These are phyloP conservation scores for Trachythela sp. DNA, from an alignment of 64 coral and sea anemone species.

Conservation along the genomic window DNA sequence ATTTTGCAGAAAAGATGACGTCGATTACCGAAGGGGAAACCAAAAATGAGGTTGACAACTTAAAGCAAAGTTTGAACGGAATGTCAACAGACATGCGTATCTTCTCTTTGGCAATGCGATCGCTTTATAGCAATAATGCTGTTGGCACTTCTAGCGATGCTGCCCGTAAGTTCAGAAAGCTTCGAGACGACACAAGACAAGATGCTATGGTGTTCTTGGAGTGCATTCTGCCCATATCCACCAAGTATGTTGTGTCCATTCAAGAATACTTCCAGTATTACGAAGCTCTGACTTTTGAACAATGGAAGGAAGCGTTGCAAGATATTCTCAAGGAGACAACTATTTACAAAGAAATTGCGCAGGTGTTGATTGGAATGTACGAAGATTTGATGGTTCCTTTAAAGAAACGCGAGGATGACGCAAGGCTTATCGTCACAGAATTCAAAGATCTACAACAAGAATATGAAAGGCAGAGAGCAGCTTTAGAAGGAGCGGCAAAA, in stretches of 20 bases:
- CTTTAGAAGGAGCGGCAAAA: not conserved
- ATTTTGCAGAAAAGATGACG: too few species aligned
- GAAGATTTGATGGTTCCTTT: slow-evolving; percentile 19
- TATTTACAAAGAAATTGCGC: not conserved
- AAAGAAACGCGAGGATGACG: slow-evolving; percentile 16
- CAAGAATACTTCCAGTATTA: not conserved
- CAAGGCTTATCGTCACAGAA: not conserved
- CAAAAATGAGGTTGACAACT: not conserved
- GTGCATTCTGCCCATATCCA: not conserved
- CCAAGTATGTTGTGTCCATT: not conserved
- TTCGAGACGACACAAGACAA: slow-evolving; percentile 1
- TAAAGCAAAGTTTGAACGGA: not conserved
- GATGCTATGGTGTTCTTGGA: slow-evolving; percentile 20
- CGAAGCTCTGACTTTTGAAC: not conserved
- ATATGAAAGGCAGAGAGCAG: slow-evolving; percentile 13
- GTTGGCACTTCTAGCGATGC: not conserved
- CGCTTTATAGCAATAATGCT: not conserved
- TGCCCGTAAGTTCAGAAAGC: slow-evolving; percentile 24
- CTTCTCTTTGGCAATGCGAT: slow-evolving; percentile 19
- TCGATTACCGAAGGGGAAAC: too few species aligned
- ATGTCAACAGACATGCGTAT: slow-evolving; percentile 5
- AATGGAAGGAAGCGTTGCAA: not conserved
- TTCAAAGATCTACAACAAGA: not conserved
- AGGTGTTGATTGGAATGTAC: slow-evolving; percentile 5
- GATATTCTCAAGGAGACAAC: not conserved